phyloP scores from a whole-genome alignment of 2,888 invertebrate species.

The Sphaerophoria taeniata region DNA sequence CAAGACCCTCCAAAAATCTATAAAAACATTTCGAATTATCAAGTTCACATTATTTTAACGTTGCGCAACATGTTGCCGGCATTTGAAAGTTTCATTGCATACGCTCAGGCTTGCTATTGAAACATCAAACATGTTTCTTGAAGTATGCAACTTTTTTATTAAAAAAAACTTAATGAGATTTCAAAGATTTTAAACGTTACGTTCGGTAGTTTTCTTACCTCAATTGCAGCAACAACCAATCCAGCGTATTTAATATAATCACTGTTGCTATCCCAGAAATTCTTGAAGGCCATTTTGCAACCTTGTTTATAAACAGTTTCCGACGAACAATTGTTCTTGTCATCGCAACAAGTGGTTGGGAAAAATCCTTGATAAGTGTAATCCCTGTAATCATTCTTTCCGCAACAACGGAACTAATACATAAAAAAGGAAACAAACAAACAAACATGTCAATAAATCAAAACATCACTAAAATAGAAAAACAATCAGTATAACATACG shows the following conservation, averaged over 20 bases:
- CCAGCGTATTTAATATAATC: constrained; percentile 87
- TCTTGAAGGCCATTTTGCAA: constrained; percentile 82
- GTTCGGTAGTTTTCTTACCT: too few species aligned
- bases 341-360: constrained; percentile 80
- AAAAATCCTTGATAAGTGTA: constrained; percentile 79
- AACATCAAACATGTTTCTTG: too few species aligned
- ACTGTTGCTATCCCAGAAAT: constrained; percentile 82
- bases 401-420: constrained; percentile 80
- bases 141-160: too few species aligned
- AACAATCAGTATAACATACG: constrained; percentile 75
- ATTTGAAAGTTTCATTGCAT: too few species aligned
- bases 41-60: too few species aligned
- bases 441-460: not conserved
- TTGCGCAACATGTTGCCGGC: too few species aligned
- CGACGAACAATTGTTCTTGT: constrained; percentile 78
- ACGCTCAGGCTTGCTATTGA: too few species aligned
- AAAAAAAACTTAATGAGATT: too few species aligned
- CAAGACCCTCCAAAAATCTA: too few species aligned
- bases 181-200: too few species aligned
- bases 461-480: not conserved
- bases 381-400: constrained; percentile 78
- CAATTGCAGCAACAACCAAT: constrained; percentile 88
- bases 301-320: constrained; percentile 78
- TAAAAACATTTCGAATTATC: too few species aligned
- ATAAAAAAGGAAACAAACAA: constrained; percentile 9